Conservation (phyloP, 2,888 invertebrate genomes). For the Lycaena phlaeas region DNA sequence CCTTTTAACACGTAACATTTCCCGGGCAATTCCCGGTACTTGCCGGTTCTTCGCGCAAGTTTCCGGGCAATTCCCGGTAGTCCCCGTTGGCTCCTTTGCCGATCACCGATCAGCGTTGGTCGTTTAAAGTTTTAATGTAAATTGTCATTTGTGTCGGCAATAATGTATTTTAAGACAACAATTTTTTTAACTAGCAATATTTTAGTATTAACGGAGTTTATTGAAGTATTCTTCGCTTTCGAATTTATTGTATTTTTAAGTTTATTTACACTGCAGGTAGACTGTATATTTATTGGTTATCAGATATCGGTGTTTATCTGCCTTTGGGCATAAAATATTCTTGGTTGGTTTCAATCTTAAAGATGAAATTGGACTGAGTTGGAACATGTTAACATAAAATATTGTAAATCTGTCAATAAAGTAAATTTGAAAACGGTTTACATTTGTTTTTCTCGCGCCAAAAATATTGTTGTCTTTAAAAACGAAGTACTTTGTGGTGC, state of each 20-base stretch:
- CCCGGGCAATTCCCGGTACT: neutral
- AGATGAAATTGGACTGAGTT: too few relatives aligned
- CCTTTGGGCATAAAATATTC: too few relatives aligned
- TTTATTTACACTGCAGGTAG: neutral
- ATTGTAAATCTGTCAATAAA: too few relatives aligned
- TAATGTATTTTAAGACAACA: slow-evolving; percentile 26
- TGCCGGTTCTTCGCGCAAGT: too few relatives aligned
- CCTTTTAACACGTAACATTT: neutral
- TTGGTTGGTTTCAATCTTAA: too few relatives aligned
- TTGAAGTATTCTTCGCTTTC: neutral
- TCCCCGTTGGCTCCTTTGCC: slow-evolving; percentile 15
- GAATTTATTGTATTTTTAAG: slow-evolving; percentile 5
- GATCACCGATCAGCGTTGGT: slow-evolving; percentile 22
- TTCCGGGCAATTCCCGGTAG: neutral
- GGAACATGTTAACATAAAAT: too few relatives aligned
- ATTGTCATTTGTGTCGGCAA: slow-evolving; percentile 25
- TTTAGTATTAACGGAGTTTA: neutral
- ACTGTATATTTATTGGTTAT: slow-evolving; percentile 1
- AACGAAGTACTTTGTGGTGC: slow-evolving; percentile 25
- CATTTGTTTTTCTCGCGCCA: slow-evolving; percentile 7
- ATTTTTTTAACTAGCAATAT: slow-evolving; percentile 12
- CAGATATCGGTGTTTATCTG: too few relatives aligned
- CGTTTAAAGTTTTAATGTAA: slow-evolving; percentile 16
- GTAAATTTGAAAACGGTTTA: slow-evolving; percentile 4
- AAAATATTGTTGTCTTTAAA: slow-evolving; percentile 25